Evolutionary conservation across 1,140 invertebrate species (phyloP).

Genomic region (Macrobrachium rosenbergii): DNA sequence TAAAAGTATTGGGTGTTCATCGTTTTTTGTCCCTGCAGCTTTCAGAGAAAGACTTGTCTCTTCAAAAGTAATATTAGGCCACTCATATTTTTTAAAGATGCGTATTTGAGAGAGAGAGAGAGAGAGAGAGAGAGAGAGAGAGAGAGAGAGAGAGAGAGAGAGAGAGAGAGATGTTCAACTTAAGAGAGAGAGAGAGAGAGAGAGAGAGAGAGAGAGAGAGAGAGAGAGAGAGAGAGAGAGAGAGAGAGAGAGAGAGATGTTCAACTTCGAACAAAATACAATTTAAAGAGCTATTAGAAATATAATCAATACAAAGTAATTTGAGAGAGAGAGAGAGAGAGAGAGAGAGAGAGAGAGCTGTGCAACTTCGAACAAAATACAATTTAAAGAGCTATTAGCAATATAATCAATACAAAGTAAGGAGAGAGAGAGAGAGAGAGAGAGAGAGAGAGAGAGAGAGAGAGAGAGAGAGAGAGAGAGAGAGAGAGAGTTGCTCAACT

Average conservation of each 20-base stretch:
- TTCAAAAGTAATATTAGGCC: too few species aligned
- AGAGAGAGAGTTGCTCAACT: slow-evolving; percentile 31
- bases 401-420: too few species aligned
- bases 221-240: too few species aligned
- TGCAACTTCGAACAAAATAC: not conserved
- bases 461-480: slow-evolving; percentile 31
- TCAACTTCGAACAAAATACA: not conserved
- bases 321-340: not conserved
- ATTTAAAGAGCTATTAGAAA: not conserved
- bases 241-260: not conserved
- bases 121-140: too few species aligned
- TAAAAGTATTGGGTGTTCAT: too few species aligned
- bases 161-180: too few species aligned
- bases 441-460: slow-evolving; percentile 31
- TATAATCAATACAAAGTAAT: too few species aligned
- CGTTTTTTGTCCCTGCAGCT: too few species aligned
- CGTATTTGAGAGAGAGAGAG: too few species aligned
- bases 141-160: not conserved
- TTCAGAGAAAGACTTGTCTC: too few species aligned
- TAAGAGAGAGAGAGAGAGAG: not conserved
- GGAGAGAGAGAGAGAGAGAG: slow-evolving; percentile 31
- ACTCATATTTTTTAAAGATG: too few species aligned
- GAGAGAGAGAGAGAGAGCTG: not conserved
- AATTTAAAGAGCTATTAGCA: too few species aligned
- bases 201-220: not conserved